Base-by-base conservation (phyloP, 2,888 invertebrate species). In the Dasypogon diadema region DNA sequence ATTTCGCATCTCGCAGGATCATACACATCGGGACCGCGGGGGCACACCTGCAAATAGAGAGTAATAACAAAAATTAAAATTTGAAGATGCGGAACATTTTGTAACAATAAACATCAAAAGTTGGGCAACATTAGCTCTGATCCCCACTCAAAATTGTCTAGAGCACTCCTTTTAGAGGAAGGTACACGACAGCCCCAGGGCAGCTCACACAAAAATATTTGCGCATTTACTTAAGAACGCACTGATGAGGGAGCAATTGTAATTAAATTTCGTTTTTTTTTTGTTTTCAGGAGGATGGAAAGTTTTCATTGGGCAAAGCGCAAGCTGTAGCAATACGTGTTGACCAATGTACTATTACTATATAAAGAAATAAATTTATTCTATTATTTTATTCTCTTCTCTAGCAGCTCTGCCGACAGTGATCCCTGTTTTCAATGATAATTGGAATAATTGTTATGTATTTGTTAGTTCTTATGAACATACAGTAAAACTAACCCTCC, bases 1-100 rank as follows among this genome's bases (percentile, higher is more conserved):
- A 70, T 70, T 54, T 70, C 70, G 51, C 70, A 54, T 70, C 70
- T 70, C 54, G 46, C 22, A 46, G 70, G 51, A 18, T 51, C 30
- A 10, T 68, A 21, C 24, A 51, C 48, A 34, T 54, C 70, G 54
- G 34, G 46, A 37, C n/a, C 21, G 65, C 48, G 18, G 46, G 21
- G 65, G 8, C 46, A 16, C 8, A 24, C 26, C 65, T 65, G 65
- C 12, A 48, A 65, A 65, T 48, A 65, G 65, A 37, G 48, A 65
- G n/a, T 42, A 42, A 65, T n/a, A 65, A 46, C n/a, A 65, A 65
- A 46, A 65, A 65, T 65, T 65, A 65, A 42, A 22, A 46, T 37
- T 65, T 24, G 48, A 46, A 22, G 12, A 65, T 12, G 42, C n/a
- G 8, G 10, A 46, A 21, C 5, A 22, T 10, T 65, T 46, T 46